phyloP scores from a whole-genome alignment of 2,888 invertebrate species.

The Pachliopta kotzebuea region DNA sequence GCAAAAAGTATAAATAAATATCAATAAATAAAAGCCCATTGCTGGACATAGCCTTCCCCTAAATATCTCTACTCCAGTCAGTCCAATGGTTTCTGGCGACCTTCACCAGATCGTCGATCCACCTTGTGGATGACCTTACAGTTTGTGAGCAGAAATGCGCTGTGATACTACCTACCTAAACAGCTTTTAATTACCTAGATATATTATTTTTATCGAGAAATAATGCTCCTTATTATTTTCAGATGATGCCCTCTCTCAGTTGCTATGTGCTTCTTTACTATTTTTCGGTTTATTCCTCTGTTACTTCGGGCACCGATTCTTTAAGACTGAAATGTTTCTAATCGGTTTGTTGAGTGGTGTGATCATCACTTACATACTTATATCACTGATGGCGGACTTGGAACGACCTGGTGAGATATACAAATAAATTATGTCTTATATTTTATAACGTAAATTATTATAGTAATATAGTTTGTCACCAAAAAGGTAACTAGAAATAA shows the following conservation, averaged over 20 bases:
- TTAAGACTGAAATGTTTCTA: conserved; percentile 82
- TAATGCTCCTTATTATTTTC: conserved; percentile 27
- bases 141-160: too few species aligned
- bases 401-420: conserved; percentile 41
- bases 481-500: too few species aligned
- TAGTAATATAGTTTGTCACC: too few species aligned
- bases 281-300: conserved; percentile 83
- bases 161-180: too few species aligned
- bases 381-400: conserved; percentile 47
- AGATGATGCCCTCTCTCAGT: conserved; percentile 71
- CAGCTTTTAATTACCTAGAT: background rate
- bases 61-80: too few species aligned
- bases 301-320: conserved; percentile 83
- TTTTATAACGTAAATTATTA: too few species aligned
- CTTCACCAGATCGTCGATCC: too few species aligned
- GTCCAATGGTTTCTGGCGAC: too few species aligned
- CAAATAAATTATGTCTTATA: background rate
- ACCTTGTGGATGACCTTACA: too few species aligned
- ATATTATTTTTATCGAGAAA: background rate
- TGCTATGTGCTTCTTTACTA: conserved; percentile 74
- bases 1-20: too few species aligned
- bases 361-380: conserved; percentile 76
- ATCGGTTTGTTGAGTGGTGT: conserved; percentile 81
- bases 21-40: too few species aligned
- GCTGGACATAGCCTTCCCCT: too few species aligned